Evolutionary conservation across 2,888 invertebrate genomes (phyloP), one percentile per base, ranked within the genome.

Genomic region (Eristalis tenax): DNA sequence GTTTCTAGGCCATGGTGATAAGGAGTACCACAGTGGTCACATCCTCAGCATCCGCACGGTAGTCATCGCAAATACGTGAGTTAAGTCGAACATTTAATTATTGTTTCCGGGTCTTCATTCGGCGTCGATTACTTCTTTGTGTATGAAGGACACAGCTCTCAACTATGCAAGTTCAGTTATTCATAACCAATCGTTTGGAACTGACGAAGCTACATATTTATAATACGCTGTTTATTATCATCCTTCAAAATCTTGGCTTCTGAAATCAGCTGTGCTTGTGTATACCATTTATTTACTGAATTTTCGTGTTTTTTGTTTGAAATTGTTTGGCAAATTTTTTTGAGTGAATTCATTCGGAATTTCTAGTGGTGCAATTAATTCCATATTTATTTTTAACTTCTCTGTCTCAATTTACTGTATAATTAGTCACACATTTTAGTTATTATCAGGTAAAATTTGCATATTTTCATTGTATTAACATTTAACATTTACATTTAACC

Each of bases 61-160:
- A 79, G 70, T 79, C 61, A 84, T 22, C 65, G 63, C 35, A 71
- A 38, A 68, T 23, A 83, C 80, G 71, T 63, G 70, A 84, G 71
- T 71, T 71, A 61, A 64, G 74, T 71, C 75, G 74, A 74, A 61
- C 64, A 78, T 64, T 78, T 84, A 61, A 70, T 80, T 66, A 66
- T 61, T 80, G 68, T 80, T 84, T 84, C 80, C 80, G 75, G 80
- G 76, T 76, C 75, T 40, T 68, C 57, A 80, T 71, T 80, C 35
- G 80, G 75, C 71, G 76, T 59, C n/a, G 38, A 22, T 22, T 38
- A 32, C 40, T 61, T 64, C 65, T 70, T 71, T 70, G 28, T 59
- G 35, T 22, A 38, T 50, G 50, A 50, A 56, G 26, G 65, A 26
- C 59, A 74, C 50, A 75, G 70, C 75, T 75, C 35, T n/a, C 43